phyloP scores from a whole-genome alignment of 2,113 vertebrate genomes.

The Mus pahari region DNA sequence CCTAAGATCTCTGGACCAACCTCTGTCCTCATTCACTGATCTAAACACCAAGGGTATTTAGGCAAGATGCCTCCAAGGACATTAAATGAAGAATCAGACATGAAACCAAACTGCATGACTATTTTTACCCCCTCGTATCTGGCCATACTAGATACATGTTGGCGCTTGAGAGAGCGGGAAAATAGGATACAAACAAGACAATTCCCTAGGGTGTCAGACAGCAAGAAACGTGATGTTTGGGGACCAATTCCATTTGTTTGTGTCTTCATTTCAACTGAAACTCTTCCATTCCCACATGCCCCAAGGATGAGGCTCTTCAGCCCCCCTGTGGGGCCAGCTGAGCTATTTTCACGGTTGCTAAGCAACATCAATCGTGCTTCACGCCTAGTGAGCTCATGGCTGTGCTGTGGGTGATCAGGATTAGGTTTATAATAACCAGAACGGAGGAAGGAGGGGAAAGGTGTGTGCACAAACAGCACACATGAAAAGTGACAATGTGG shows the following conservation, averaged over 20 bases:
- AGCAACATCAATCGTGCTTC: constrained; percentile 81
- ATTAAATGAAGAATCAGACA: background rate
- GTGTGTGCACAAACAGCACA: constrained; percentile 67
- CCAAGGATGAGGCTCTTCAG: constrained; percentile 61
- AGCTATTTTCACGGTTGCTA: constrained; percentile 85
- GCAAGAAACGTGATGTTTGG: constrained; percentile 3
- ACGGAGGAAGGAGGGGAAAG: constrained; percentile 48
- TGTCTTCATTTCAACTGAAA: constrained; percentile 69
- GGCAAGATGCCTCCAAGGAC: background rate
- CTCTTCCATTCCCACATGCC: constrained; percentile 61
- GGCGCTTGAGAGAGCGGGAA: background rate
- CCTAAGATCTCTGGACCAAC: background rate
- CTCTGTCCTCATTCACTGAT: constrained; percentile 24
- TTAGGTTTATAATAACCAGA: constrained; percentile 80
- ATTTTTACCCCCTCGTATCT: background rate
- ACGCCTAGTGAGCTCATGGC: constrained; percentile 83
- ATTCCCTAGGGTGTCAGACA: constrained; percentile 8
- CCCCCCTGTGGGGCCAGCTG: constrained; percentile 42
- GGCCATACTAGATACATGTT: background rate
- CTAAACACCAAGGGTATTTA: background rate
- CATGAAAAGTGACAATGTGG: constrained; percentile 13
- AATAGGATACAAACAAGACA: background rate
- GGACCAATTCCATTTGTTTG: constrained; percentile 64
- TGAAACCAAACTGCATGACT: background rate
- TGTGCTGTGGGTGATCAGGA: constrained; percentile 81